Evolutionary conservation across 2,888 invertebrate species (phyloP).

Genomic region (Thysanoteuthis rhombus): DNA sequence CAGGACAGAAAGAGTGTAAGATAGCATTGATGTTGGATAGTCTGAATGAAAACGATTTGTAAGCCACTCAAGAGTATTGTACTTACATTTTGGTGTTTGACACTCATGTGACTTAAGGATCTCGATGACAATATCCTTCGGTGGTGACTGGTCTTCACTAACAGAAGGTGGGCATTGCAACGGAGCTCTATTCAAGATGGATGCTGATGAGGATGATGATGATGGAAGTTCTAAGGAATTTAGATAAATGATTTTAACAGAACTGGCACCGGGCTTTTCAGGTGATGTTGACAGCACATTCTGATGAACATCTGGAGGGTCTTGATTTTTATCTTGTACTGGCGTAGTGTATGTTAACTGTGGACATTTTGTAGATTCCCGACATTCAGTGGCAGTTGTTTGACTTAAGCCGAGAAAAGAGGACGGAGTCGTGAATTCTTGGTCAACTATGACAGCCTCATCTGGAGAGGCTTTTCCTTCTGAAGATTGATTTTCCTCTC

Average conservation of each 20-base stretch:
- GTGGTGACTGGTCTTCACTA: not conserved
- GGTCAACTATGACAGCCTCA: not conserved
- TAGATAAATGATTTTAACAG: not conserved
- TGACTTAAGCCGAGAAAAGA: not conserved
- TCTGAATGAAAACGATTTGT: no score
- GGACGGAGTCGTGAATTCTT: not conserved
- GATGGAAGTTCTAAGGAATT: not conserved
- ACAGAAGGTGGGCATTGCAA: not conserved
- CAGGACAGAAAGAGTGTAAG: no score
- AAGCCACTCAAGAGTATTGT: not conserved
- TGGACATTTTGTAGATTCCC: not conserved
- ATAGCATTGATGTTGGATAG: no score
- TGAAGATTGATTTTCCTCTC: not conserved
- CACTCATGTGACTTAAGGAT: not conserved
- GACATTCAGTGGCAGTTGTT: not conserved
- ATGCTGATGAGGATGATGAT: not conserved
- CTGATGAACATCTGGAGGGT: no score
- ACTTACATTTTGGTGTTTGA: not conserved
- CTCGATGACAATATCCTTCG: constrained; percentile 20
- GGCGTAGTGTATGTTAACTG: not conserved
- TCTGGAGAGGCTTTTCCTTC: not conserved
- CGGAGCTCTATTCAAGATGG: not conserved
- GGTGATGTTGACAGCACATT: not conserved
- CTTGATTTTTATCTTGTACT: not conserved
- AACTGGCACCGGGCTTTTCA: not conserved